Base-by-base conservation (phyloP, 53 echinoderm and acorn worm genomes). In the Astropecten irregularis region DNA sequence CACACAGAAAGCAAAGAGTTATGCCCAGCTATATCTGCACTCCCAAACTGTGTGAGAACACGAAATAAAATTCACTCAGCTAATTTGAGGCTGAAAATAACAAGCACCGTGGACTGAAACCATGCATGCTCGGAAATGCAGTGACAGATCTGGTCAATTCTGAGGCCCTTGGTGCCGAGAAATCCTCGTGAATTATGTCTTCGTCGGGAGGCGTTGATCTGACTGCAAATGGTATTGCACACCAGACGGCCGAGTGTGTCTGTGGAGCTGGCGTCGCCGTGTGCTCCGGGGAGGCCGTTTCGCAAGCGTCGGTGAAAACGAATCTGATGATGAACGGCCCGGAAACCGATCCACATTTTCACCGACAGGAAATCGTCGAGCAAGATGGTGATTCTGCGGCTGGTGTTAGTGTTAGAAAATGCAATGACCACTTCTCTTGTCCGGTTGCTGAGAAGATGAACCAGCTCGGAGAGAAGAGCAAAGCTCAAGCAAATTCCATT, bases 281-380 rank as follows among this genome's bases (percentile, higher is more conserved):
- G 61, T 3, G 23, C 28, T 18, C 62, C 3, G 57, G 26, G 57
- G 19, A n/a, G n/a, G n/a, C n/a, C n/a, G n/a, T n/a, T n/a, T n/a
- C 20, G 25, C 55, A 18, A 36, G 22, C 27, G 27, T 9, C 42
- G 30, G 76, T 14, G 58, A 76, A 25, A 36, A 19, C 40, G 0
- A 58, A 40, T n/a, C n/a, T n/a, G n/a, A 22, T 27, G 16, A 62
- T 79, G 63, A 79, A 79, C 9, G 79, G 79, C 10, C 62, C 74
- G 19, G 74, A 57, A 16, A 51, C 39, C 21, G 73, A 34, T 40
- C 25, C 18, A 34, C 30, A 31, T 9, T 9, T 31, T 19, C 31
- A 30, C 31, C 22, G 19, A 51, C 51, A 27, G 4, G n/a, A n/a
- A n/a, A n/a, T n/a, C n/a, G n/a, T n/a, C n/a, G n/a, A n/a, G n/a